Base-by-base conservation (phyloP, 2,888 invertebrate species). In the Boloria selene region DNA sequence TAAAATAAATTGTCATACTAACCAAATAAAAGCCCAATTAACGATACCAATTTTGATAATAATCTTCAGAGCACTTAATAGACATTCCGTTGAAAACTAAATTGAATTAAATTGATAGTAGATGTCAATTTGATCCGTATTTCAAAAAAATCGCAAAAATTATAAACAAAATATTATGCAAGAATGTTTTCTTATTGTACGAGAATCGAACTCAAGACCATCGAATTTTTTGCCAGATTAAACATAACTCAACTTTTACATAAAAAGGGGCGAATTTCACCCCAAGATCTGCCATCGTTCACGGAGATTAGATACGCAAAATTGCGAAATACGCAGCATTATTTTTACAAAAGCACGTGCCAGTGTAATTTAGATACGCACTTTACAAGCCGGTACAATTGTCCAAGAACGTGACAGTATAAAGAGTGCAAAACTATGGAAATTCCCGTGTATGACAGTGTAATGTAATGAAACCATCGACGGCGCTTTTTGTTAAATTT, bases 351-450 rank as follows among this genome's bases (percentile, higher is more conserved):
- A 53, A 61, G 51, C 71, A 67, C 71, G 69, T 61, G 71, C 61
- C 69, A 14, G 14, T 52, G 65, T 61, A 69, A 71, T 71, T 71
- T 71, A 71, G 71, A 71, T 69, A 71, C 67, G 71, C 69, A 62
- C n/a, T 64, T 64, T 64, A 69, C 61, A 67, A 62, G 65, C 64
- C 59, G 64, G 67, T 69, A 69, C 69, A 69, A 71, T 71, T 53
- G 70, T 52, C 52, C 38, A 16, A 42, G 60, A 52, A 69, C 67
- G 69, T 71, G 67, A 67, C 62, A 45, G 45, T 14, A 49, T 62
- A 18, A 65, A 42, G 56, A 49, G 22, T 42, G 26, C 55, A 59
- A 44, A 65, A 60, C 65, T 56, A 52, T 61, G 49, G 42, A 53
- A 51, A 49, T 58, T 22, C 22, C 38, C 54, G 16, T 42, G 18